Conservation (phyloP, 2,113 vertebrate species). For the Morone chrysops region DNA sequence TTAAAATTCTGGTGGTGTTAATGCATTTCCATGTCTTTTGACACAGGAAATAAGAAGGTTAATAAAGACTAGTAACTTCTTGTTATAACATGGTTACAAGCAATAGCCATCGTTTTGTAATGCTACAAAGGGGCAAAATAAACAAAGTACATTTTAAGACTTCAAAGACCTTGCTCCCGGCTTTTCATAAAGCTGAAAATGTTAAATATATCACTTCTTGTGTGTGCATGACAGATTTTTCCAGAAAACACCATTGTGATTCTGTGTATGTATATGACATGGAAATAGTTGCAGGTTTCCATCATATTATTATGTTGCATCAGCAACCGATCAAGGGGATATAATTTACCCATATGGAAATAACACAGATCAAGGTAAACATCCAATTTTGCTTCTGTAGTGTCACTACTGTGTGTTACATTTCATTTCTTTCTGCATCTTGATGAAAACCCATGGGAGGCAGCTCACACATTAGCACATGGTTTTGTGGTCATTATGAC, state of each 20-base stretch:
- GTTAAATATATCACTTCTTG: background rate
- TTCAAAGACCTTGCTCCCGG: background rate
- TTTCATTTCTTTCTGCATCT: slow-evolving; percentile 23
- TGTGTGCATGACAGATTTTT: background rate
- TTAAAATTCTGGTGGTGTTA: background rate
- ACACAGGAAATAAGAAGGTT: background rate
- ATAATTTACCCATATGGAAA: background rate
- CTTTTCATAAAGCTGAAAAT: slow-evolving; percentile 1
- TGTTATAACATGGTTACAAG: background rate
- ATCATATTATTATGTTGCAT: background rate
- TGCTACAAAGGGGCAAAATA: background rate
- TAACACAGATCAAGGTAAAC: slow-evolving; percentile 24
- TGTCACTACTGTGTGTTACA: slow-evolving; percentile 6
- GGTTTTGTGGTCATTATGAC: slow-evolving; percentile 37
- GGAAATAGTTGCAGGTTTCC: background rate
- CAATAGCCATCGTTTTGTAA: too few species aligned
- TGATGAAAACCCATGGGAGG: slow-evolving; percentile 20
- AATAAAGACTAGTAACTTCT: background rate
- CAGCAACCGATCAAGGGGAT: background rate
- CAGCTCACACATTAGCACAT: slow-evolving; percentile 36
- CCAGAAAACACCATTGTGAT: background rate
- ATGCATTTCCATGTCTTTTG: background rate
- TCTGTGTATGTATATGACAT: background rate
- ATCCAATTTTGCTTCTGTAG: background rate
- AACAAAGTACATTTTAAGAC: background rate